Evolutionary conservation across 2,797 vertebrate genomes (phyloP).

Genomic region (Alexandromys oeconomus): DNA sequence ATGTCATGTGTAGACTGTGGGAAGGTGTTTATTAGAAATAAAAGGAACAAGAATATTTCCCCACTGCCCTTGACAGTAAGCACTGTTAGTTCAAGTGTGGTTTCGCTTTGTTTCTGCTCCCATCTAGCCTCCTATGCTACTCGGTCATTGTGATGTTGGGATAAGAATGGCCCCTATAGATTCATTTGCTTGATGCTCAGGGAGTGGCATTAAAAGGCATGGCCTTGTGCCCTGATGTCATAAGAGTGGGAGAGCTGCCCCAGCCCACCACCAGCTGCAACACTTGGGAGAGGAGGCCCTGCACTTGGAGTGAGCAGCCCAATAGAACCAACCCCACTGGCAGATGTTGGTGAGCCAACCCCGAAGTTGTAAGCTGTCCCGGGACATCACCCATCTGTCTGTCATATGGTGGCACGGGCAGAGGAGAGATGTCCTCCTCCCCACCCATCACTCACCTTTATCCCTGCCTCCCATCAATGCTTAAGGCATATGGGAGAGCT

Average conservation of each 20-base stretch:
- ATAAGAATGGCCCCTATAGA: not conserved
- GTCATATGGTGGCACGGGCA: too few species aligned
- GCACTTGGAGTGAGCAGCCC: not conserved
- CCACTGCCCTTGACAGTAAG: not conserved
- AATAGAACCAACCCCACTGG: not conserved
- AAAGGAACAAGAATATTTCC: not conserved
- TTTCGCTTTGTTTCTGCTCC: not conserved
- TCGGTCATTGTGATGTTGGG: not conserved
- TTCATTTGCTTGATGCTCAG: not conserved
- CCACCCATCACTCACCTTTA: too few species aligned
- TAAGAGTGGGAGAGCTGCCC: not conserved
- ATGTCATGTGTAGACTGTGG: not conserved
- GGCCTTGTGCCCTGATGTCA: not conserved
- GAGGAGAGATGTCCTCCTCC: too few species aligned
- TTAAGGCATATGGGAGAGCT: not conserved
- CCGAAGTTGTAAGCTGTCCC: too few species aligned
- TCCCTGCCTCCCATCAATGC: not conserved
- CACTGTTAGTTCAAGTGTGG: not conserved
- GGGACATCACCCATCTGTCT: too few species aligned
- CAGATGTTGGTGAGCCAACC: too few species aligned
- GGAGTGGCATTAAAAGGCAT: not conserved
- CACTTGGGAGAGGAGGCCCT: not conserved
- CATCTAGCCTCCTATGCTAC: not conserved
- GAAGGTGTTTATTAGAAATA: not conserved
- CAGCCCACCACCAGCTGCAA: not conserved